Base-by-base conservation (phyloP, 2,888 invertebrate genomes). In the Linnaemya tessellans region DNA sequence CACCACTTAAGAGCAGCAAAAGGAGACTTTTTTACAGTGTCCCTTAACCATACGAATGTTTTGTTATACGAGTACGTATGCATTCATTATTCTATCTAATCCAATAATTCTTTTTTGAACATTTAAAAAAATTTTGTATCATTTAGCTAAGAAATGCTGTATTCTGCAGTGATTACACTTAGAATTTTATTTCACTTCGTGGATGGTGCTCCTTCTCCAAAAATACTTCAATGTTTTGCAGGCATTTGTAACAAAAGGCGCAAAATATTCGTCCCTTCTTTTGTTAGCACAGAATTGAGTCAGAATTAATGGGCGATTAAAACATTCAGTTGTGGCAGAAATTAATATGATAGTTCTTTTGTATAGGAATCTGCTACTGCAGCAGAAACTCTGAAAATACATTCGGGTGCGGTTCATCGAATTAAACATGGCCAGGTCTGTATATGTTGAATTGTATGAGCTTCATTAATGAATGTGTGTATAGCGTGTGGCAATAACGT, bases 401-500 rank as follows among this genome's bases (percentile, higher is more conserved):
- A 35, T 18, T 58, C 8, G n/a, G 9, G n/a, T 30, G n/a, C 35
- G n/a, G n/a, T 58, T 58, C n/a, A 0, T 58, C 2, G 9, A 58
- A 30, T 58, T 22, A 13, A 10, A 22, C 9, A 11, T 51, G 20
- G 1, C 9, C 20, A 20, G 18, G 1, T 20, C 9, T 9, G 20
- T 8, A 46, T 1, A 64, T 38, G 20, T 22, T 54, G 9, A 43
- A 20, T 8, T 41, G 10, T 60, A 10, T 41, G 8, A 22, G 20
- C n/a, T 15, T 15, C 11, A 20, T 38, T 5, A 18, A 11, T 43
- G 20, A 62, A 20, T 41, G 54, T 35, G 11, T 30, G 51, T 56
- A 22, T 64, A 30, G 46, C 80, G 75, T 64, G 75, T 84, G n/a
- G 30, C 60, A 65, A 67, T 60, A 77, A 67, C 71, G 43, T 41